Conservation (phyloP, 2,797 vertebrate genomes). For the Rhabdomys pumilio region DNA sequence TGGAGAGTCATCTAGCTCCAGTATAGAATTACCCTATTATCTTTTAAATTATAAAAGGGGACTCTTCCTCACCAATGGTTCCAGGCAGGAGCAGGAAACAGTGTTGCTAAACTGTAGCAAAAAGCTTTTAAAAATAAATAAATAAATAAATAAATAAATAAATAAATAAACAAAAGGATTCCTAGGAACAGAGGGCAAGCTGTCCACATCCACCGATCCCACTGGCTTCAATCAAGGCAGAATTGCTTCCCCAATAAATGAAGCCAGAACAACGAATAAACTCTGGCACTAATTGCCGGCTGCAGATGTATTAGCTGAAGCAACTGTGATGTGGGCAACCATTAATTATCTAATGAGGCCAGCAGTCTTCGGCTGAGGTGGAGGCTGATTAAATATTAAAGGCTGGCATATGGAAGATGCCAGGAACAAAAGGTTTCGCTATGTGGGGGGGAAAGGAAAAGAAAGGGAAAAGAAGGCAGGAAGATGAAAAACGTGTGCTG, state of each 20-base stretch:
- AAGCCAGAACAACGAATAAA: conserved; percentile 92
- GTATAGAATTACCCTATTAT: conserved; percentile 91
- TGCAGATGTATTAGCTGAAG: conserved; percentile 93
- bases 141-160: too few relatives aligned
- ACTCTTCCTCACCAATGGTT: conserved; percentile 91
- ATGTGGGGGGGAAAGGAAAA: conserved; percentile 37
- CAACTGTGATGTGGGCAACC: conserved; percentile 91
- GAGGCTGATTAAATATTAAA: conserved; percentile 95
- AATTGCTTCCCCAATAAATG: conserved; percentile 91
- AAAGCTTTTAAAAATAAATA: conserved; percentile 72
- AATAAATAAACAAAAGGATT: conserved; percentile 90
- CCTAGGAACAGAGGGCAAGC: conserved; percentile 87
- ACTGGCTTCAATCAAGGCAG: conserved; percentile 90
- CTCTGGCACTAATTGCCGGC: conserved; percentile 93
- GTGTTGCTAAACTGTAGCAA: conserved; percentile 90
- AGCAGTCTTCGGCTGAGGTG: conserved; percentile 92
- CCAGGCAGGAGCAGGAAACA: conserved; percentile 86
- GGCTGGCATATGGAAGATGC: conserved; percentile 91
- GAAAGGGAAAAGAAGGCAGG: not conserved
- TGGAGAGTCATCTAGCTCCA: conserved; percentile 86
- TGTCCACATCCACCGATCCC: conserved; percentile 89
- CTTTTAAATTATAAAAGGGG: conserved; percentile 91
- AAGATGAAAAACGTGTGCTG: not conserved
- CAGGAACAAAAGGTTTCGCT: conserved; percentile 89
- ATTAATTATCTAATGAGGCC: conserved; percentile 95